A percentile compares a stretch with the other conserved stretches of the same genome.
Conservation (phyloP, 2,113 vertebrate species). For the Strigops habroptila region DNA sequence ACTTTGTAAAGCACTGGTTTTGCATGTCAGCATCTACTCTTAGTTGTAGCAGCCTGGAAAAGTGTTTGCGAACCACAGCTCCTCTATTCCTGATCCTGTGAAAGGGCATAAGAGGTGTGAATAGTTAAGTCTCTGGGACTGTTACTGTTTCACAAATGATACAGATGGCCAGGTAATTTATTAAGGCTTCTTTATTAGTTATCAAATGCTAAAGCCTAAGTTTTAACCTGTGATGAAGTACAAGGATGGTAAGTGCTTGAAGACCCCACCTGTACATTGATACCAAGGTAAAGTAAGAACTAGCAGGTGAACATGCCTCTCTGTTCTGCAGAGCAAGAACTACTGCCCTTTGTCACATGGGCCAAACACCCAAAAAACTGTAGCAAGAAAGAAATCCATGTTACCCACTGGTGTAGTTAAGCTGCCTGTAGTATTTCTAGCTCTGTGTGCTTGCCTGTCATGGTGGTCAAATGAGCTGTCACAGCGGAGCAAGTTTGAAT, state of each 20-base stretch:
- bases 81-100: not conserved
- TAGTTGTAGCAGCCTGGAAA: not conserved
- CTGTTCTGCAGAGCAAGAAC: not conserved
- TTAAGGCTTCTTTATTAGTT: not conserved
- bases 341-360: not conserved
- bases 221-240: not conserved
- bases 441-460: not conserved
- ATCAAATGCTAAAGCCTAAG: not conserved
- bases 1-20: not conserved
- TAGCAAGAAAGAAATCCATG: not conserved
- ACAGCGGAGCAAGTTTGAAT: not conserved
- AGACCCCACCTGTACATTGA: rapidly evolving
- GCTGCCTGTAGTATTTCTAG: not conserved
- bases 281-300: not conserved
- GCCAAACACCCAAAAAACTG: not conserved
- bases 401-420: not conserved
- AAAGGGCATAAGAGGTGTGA: not conserved
- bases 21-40: not conserved
- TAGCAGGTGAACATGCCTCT: not conserved
- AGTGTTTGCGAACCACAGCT: not conserved
- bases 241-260: not conserved
- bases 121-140: not conserved
- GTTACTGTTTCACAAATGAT: not conserved
- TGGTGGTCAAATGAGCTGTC: not conserved
- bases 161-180: not conserved